Conservation (phyloP, 1,140 invertebrate genomes). For the Trissolcus basalis region DNA sequence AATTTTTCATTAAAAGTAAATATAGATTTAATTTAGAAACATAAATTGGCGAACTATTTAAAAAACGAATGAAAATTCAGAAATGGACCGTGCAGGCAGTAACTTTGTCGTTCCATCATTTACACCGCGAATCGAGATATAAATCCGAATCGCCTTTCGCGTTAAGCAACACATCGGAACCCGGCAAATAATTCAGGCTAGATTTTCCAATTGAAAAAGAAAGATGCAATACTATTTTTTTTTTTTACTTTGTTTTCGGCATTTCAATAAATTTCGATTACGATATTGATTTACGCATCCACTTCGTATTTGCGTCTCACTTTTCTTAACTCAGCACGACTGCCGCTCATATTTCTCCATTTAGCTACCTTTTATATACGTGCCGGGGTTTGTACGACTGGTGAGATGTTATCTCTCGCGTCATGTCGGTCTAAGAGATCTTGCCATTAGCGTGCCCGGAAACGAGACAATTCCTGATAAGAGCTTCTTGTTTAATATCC, state of each 20-base stretch:
- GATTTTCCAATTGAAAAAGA: slow-evolving; percentile 13
- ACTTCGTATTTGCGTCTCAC: slow-evolving; percentile 44
- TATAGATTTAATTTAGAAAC: too few species aligned
- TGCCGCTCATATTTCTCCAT: slow-evolving; percentile 52
- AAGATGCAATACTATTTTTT: background rate
- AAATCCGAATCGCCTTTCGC: too few species aligned
- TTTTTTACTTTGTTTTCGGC: background rate
- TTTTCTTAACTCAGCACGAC: slow-evolving; percentile 43
- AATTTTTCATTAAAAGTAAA: too few species aligned
- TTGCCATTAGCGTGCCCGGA: slow-evolving; percentile 53
- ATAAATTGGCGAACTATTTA: too few species aligned
- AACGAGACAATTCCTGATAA: slow-evolving; percentile 60
- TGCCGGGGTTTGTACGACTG: slow-evolving; percentile 52
- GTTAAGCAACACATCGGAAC: too few species aligned
- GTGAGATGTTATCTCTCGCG: slow-evolving; percentile 51
- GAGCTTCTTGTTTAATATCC: slow-evolving; percentile 56
- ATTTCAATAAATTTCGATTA: slow-evolving; percentile 46
- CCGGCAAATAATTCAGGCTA: slow-evolving; percentile 6
- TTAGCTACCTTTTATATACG: slow-evolving; percentile 50
- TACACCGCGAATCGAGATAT: too few species aligned
- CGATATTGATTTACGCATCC: slow-evolving; percentile 45
- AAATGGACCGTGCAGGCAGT: too few species aligned
- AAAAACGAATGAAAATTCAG: too few species aligned
- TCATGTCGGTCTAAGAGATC: slow-evolving; percentile 44
- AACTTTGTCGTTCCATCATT: too few species aligned